Percentiles rank a stretch among this genome's conserved stretches.
phyloP scores from a whole-genome alignment of 2,113 vertebrate species.

The Onychostruthus taczanowskii region DNA sequence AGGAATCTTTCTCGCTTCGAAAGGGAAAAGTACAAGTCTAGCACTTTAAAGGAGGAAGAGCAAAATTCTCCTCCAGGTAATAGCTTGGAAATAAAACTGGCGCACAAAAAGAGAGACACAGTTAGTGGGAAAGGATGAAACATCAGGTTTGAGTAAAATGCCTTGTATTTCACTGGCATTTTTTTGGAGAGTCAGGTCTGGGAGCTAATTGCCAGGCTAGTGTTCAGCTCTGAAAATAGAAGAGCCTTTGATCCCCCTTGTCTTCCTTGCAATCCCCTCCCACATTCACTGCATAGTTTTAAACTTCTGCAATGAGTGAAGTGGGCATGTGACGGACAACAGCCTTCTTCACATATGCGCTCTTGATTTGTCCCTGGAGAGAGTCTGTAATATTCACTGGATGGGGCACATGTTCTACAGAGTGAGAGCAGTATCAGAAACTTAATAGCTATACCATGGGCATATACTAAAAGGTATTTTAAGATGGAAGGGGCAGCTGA shows the following conservation, averaged over 20 bases:
- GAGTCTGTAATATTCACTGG: neutral
- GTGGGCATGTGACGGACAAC: conserved; percentile 45
- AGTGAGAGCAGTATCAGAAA: neutral
- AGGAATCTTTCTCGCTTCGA: neutral
- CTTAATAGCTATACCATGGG: neutral
- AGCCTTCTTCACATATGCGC: neutral
- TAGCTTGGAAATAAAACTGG: neutral
- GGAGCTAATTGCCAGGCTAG: neutral
- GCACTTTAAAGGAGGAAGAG: neutral
- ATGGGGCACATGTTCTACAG: neutral
- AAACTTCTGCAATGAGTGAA: conserved; percentile 52
- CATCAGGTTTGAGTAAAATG: neutral
- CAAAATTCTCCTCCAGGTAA: neutral
- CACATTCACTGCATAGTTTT: conserved; percentile 57
- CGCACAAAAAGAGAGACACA: neutral
- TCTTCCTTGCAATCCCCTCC: conserved; percentile 29
- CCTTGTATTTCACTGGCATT: neutral
- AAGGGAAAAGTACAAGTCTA: neutral
- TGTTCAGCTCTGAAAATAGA: conserved; percentile 45
- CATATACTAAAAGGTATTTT: neutral
- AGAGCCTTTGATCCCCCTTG: neutral
- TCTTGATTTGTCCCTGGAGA: neutral
- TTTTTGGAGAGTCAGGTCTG: neutral
- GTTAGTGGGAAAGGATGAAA: neutral
- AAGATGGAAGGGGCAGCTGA: neutral